Conservation (phyloP, 2,888 invertebrate species). For the Iphiclides podalirius region DNA sequence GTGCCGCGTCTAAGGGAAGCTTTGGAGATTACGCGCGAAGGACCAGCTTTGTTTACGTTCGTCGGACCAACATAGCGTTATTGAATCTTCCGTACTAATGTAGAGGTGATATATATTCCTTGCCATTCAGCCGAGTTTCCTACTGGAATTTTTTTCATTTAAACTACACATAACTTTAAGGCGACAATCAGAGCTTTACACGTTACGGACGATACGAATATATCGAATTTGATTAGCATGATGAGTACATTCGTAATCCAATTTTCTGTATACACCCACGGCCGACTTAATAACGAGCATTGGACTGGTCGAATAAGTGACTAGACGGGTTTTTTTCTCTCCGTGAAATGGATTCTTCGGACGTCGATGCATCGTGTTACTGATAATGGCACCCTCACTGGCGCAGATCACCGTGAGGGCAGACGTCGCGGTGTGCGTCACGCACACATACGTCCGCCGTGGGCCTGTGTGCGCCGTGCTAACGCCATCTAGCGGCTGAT, state of each 20-base stretch:
- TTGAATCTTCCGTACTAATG: constrained; percentile 7
- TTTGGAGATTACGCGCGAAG: constrained; percentile 35
- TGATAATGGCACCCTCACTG: constrained; percentile 47
- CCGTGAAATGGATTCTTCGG: constrained; percentile 39
- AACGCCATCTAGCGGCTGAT: constrained; percentile 67
- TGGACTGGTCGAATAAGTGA: neutral
- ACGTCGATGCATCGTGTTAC: constrained; percentile 42
- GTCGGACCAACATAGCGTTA: constrained; percentile 25
- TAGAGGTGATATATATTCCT: no score
- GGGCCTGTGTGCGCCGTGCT: constrained; percentile 44
- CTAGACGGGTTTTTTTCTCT: constrained; percentile 4
- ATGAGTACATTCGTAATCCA: neutral
- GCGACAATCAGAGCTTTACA: no score
- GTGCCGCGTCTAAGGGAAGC: constrained; percentile 38
- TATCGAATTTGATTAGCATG: neutral
- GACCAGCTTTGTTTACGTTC: constrained; percentile 37
- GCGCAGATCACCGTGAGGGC: constrained; percentile 26
- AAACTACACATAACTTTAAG: no score
- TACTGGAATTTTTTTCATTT: no score
- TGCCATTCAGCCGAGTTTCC: no score
- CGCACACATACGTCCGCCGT: constrained; percentile 42
- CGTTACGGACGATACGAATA: neutral
- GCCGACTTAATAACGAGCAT: neutral
- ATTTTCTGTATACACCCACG: neutral
- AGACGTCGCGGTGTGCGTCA: constrained; percentile 47